A percentile compares a stretch with the other conserved stretches of the same genome.
phyloP scores from a whole-genome alignment of 2,113 vertebrate species.

The Dipodomys spectabilis region DNA sequence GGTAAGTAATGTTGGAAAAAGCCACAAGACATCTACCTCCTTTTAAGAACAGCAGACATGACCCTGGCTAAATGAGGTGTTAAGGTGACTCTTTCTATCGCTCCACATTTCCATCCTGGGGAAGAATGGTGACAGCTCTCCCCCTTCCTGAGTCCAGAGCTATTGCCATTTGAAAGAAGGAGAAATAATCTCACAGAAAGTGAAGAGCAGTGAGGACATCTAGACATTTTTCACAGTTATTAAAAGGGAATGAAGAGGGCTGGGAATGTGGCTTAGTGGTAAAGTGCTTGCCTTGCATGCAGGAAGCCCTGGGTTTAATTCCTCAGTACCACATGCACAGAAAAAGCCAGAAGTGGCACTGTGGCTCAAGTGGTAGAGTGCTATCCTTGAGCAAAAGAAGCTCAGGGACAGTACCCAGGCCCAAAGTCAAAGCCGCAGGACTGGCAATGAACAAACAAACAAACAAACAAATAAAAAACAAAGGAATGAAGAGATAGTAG shows the following conservation, averaged over 20 bases:
- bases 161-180: constrained; percentile 14
- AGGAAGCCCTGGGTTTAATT: too few relatives aligned
- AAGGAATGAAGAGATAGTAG: not conserved
- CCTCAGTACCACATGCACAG: too few relatives aligned
- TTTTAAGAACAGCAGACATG: not conserved
- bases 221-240: not conserved
- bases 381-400: too few relatives aligned
- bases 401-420: too few relatives aligned
- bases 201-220: not conserved
- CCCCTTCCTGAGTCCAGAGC: not conserved
- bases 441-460: too few relatives aligned
- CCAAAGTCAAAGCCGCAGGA: too few relatives aligned
- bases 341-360: too few relatives aligned
- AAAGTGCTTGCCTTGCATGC: too few relatives aligned
- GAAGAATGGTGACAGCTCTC: not conserved
- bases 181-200: not conserved
- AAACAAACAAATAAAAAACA: not conserved
- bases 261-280: too few relatives aligned
- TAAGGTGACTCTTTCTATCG: not conserved
- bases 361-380: too few relatives aligned
- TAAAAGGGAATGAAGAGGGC: not conserved
- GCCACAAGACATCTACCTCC: not conserved
- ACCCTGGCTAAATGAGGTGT: not conserved
- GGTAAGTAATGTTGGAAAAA: not conserved
- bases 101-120: not conserved